Evolutionary conservation across 53 echinoderm and acorn worm genomes (phyloP), one percentile per base, ranked within the genome.

Genomic region (Apostichopus leukothele): DNA sequence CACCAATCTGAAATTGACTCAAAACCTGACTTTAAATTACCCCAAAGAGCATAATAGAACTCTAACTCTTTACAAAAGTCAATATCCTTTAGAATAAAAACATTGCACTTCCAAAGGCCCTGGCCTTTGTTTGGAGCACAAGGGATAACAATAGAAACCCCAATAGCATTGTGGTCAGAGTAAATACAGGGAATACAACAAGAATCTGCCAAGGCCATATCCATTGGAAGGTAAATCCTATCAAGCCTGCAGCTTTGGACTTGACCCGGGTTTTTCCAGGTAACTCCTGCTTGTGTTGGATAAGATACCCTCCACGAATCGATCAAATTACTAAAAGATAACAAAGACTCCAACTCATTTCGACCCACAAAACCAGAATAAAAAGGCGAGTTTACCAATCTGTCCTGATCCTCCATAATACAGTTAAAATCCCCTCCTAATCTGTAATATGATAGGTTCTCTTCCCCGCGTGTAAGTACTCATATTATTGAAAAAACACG

Each of bases 61-160:
- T 71, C 53, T 22, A 91, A 89, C 8, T 92, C 86, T 4, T 71
- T 13, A n/a, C 83, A 52, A 92, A 91, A 90, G 11, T 68, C 3
- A 16, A 51, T 68, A 84, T 92, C 75, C 8, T 89, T 22, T 19
- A 88, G 73, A 4, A 92, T 16, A 5, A 74, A 91, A 19, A 87
- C 87, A 87, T 92, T 91, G 27, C 76, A 92, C 51, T 94, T 92
- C 94, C 91, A 94, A 23, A 60, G 74, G 5, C 92, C 90, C 20
- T 73, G 88, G 0, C 85, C 67, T 12, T 52, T 76, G 52, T 39
- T 12, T 52, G 77, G 50, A 6, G 20, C 26, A 76, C 12, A 76
- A 3, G 50, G 50, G 11, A 27, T 51, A 25, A 52, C 11, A 76
- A 20, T 11, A 14, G 76, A 22, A 21, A 11, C 39, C 16, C 25